A percentile compares a stretch with the other conserved stretches of the same genome.
Evolutionary conservation across 2,797 vertebrate species (phyloP).

Genomic region (Cuculus canorus): DNA sequence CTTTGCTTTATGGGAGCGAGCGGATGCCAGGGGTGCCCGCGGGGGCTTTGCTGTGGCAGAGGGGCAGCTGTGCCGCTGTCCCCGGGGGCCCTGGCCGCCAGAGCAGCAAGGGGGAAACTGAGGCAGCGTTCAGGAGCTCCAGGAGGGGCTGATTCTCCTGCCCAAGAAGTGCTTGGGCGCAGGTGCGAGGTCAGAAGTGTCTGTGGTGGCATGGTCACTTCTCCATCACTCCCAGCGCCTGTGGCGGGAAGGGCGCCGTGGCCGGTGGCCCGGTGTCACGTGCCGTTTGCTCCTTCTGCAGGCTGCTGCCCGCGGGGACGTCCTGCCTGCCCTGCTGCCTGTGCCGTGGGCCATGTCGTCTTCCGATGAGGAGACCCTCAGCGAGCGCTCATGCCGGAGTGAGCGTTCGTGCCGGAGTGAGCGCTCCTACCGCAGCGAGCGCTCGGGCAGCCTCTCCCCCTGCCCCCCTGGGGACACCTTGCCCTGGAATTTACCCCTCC

Average conservation of each 20-base stretch:
- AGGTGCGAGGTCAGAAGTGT: fast-evolving
- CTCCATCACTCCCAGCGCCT: not conserved
- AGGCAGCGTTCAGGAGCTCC: not conserved
- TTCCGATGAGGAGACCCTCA: constrained; percentile 95
- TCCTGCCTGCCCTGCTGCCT: constrained; percentile 12
- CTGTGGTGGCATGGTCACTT: fast-evolving
- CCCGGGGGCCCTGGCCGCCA: not conserved
- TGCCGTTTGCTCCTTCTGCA: not conserved
- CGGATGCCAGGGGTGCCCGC: not conserved
- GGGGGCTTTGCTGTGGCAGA: not conserved
- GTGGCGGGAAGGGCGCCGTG: not conserved
- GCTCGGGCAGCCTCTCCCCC: constrained; percentile 90
- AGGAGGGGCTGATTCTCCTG: not conserved
- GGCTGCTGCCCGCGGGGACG: constrained; percentile 19
- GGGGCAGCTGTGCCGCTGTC: fast-evolving
- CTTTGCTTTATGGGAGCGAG: not conserved
- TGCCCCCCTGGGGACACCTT: constrained; percentile 92
- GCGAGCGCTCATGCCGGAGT: constrained; percentile 92
- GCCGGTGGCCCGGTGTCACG: not conserved
- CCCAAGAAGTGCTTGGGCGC: not conserved
- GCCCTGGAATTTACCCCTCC: constrained; percentile 96
- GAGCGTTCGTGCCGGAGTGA: constrained; percentile 94
- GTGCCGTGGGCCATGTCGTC: constrained; percentile 86
- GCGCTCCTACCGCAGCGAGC: constrained; percentile 84
- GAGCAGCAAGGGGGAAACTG: not conserved